Conservation (phyloP, 92 coral and sea anemone genomes). For the Porites cylindrica region DNA sequence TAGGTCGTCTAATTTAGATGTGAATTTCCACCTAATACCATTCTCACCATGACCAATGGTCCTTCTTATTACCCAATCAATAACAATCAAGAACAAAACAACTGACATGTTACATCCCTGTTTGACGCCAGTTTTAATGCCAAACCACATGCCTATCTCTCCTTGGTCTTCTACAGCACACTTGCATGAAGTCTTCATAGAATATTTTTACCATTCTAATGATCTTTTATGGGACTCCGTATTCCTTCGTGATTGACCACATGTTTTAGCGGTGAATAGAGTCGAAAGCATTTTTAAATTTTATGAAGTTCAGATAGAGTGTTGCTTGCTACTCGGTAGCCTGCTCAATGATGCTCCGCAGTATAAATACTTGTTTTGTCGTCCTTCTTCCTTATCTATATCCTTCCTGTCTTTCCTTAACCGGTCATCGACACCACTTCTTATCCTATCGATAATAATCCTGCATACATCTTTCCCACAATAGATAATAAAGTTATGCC, state of each 20-base stretch:
- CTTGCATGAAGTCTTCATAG: not conserved
- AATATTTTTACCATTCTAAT: not conserved
- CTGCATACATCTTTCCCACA: slow-evolving; percentile 47
- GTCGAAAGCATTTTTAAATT: slow-evolving; percentile 57
- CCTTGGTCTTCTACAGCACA: slow-evolving; percentile 16
- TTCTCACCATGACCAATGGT: slow-evolving; percentile 14
- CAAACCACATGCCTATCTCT: slow-evolving; percentile 7
- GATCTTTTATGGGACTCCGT: slow-evolving; percentile 50
- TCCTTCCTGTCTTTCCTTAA: slow-evolving; percentile 45
- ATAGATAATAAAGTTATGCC: slow-evolving; percentile 50
- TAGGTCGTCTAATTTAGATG: slow-evolving; percentile 44
- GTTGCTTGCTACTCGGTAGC: not conserved
- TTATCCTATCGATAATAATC: not conserved
- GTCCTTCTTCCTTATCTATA: slow-evolving; percentile 42
- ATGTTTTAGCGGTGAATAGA: slow-evolving; percentile 13
- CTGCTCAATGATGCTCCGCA: slow-evolving; percentile 53
- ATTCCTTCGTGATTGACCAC: slow-evolving; percentile 37
- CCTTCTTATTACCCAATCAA: slow-evolving; percentile 52
- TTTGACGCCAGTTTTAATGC: too few relatives aligned
- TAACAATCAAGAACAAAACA: not conserved
- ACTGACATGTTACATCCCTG: too few relatives aligned
- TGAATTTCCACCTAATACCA: slow-evolving; percentile 4
- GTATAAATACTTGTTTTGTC: slow-evolving; percentile 34
- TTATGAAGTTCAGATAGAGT: not conserved
- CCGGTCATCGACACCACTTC: not conserved